A percentile compares a stretch with the other conserved stretches of the same genome.
phyloP scores from a whole-genome alignment of 2,888 invertebrate genomes.

The Drosophila trichaetosa region DNA sequence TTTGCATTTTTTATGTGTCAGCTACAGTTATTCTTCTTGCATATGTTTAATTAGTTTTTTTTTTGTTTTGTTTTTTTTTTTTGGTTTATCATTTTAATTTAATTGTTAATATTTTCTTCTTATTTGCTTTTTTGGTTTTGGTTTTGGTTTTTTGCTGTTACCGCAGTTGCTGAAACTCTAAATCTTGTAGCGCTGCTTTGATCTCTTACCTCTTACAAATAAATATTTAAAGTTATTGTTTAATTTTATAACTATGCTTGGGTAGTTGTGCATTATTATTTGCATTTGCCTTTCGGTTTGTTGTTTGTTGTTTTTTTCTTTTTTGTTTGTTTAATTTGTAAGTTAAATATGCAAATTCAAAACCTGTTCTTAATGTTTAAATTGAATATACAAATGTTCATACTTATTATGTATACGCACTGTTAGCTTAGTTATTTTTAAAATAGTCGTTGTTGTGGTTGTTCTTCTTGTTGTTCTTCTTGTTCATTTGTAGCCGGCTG shows the following conservation, averaged over 20 bases:
- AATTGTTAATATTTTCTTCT: conserved; percentile 53
- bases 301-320: conserved; percentile 25
- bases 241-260: conserved; percentile 58
- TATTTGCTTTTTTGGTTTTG: conserved; percentile 12
- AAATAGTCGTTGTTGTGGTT: conserved; percentile 81
- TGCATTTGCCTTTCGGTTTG: conserved; percentile 51
- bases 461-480: conserved; percentile 45
- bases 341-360: conserved; percentile 76
- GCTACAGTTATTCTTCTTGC: conserved; percentile 64
- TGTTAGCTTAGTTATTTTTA: conserved; percentile 74
- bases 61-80: conserved; percentile 6
- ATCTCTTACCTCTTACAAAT: conserved; percentile 44
- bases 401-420: conserved; percentile 69
- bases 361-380: conserved; percentile 74
- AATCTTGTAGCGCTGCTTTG: conserved; percentile 72
- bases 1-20: conserved; percentile 63
- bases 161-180: conserved; percentile 77
- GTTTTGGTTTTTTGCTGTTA: conserved; percentile 38
- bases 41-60: conserved; percentile 41
- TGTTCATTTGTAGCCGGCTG: conserved; percentile 64
- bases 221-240: conserved; percentile 46
- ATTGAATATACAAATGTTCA: conserved; percentile 75
- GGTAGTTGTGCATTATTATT: conserved; percentile 75
- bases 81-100: conserved; percentile 14
- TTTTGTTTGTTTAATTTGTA: conserved; percentile 38